phyloP scores from a whole-genome alignment of 2,113 vertebrate genomes.

The Oncorhynchus tshawytscha region DNA sequence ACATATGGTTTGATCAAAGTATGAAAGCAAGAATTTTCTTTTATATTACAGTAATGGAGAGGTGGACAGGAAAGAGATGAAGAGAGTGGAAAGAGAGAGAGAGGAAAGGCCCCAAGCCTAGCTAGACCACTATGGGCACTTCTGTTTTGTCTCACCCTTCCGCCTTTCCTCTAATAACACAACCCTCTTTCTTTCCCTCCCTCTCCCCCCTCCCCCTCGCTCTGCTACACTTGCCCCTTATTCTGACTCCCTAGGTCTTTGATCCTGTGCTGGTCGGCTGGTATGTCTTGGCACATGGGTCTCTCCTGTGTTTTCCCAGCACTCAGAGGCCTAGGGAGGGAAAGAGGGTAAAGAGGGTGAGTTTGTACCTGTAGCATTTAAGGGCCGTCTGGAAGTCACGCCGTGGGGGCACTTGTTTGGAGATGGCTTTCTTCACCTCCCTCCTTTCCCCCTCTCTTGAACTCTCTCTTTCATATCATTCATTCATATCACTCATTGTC shows the following conservation, averaged over 20 bases:
- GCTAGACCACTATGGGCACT: neutral
- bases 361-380: neutral
- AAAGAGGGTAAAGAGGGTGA: neutral
- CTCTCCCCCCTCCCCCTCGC: neutral
- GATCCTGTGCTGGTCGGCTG: neutral
- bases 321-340: neutral
- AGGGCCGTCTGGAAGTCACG: neutral
- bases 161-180: neutral
- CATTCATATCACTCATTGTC: neutral
- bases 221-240: neutral
- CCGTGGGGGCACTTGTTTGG: neutral
- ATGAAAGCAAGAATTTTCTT: neutral
- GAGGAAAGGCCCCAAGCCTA: neutral
- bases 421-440: neutral
- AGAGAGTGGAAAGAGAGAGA: too few relatives aligned
- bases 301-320: slow-evolving; percentile 35
- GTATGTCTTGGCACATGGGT: slow-evolving; percentile 38
- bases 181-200: neutral
- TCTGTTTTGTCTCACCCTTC: neutral
- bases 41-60: neutral
- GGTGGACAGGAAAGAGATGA: neutral
- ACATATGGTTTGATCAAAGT: neutral
- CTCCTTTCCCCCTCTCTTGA: neutral
- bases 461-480: neutral
- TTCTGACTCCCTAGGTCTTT: neutral